phyloP scores from a whole-genome alignment of 2,113 vertebrate species.

The Corythaeola cristata region DNA sequence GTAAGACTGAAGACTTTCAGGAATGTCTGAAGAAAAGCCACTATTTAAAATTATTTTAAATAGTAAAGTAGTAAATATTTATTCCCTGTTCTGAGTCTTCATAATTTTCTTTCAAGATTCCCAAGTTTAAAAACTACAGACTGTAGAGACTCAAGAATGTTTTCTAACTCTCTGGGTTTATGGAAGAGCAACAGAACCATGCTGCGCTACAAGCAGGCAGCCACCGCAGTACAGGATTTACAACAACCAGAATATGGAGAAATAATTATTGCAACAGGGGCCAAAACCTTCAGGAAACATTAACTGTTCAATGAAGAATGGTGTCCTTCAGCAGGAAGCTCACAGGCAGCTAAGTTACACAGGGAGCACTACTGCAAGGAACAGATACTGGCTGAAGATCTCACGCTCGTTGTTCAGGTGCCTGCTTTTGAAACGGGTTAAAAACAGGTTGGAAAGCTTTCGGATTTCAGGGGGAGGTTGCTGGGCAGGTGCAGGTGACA shows the following conservation, averaged over 20 bases:
- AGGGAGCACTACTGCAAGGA: no score
- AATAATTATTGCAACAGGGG: background rate
- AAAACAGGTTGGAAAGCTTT: background rate
- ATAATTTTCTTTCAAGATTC: background rate
- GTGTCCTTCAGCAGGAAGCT: background rate
- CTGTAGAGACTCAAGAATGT: background rate
- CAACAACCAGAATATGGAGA: background rate
- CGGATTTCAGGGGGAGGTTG: background rate
- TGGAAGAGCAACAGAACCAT: background rate
- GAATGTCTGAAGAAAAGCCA: background rate
- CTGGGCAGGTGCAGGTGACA: background rate
- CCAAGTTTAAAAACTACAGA: background rate
- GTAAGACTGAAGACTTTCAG: background rate
- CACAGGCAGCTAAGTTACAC: no score
- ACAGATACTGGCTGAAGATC: rapidly evolving
- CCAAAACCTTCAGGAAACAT: background rate
- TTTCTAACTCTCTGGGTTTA: background rate
- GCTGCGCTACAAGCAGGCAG: background rate
- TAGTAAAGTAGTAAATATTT: background rate
- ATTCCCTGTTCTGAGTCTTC: background rate
- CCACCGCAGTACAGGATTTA: background rate
- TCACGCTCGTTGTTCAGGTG: rapidly evolving
- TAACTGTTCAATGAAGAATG: rapidly evolving
- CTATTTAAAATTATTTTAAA: background rate
- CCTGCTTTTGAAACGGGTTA: background rate